These are phyloP conservation scores for Panagrolaimus sp. DNA, from an alignment of 1,140 invertebrate genomes.

Conservation along the genomic window DNA sequence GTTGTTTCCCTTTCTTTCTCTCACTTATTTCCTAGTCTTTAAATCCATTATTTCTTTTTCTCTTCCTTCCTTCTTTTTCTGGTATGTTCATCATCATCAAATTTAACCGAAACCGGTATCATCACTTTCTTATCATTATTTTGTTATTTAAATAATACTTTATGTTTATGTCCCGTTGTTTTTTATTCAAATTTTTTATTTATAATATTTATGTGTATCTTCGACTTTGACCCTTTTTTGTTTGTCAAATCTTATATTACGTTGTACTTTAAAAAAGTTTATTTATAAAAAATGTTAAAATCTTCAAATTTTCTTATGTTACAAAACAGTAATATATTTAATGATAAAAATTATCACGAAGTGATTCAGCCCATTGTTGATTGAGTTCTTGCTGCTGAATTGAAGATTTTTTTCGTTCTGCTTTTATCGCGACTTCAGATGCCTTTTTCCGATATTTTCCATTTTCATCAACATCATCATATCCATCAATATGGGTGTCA, in stretches of 20 bases:
- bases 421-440: background rate
- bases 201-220: no score
- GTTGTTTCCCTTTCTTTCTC: background rate
- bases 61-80: background rate
- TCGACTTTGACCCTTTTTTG: no score
- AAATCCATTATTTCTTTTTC: background rate
- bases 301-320: no score
- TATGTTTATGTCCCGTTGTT: no score
- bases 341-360: constrained; percentile 1
- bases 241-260: no score
- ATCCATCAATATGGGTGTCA: constrained; percentile 23
- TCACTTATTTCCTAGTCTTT: no score
- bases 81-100: background rate
- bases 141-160: no score
- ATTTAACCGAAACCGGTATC: constrained; percentile 13
- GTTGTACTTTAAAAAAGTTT: no score
- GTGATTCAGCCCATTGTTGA: background rate
- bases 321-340: background rate
- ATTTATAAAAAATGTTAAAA: no score
- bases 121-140: background rate
- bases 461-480: constrained; percentile 21
- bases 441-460: background rate
- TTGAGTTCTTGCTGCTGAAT: constrained; percentile 3
- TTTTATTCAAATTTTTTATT: no score
- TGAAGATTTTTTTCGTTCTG: background rate